phyloP scores from a whole-genome alignment of 2,113 vertebrate species.

The Brachypteracias leptosomus region DNA sequence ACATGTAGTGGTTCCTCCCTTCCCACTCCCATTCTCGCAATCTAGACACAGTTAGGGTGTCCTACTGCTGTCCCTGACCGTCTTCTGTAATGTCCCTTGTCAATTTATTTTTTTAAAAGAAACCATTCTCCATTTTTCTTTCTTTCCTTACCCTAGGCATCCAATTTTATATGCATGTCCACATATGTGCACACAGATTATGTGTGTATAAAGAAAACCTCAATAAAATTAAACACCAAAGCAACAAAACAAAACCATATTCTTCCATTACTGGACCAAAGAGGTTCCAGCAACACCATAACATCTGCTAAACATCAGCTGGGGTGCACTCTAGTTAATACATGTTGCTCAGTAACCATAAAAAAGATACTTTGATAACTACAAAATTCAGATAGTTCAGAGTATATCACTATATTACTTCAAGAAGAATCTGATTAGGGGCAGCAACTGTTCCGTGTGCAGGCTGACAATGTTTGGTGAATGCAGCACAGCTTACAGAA shows the following conservation, averaged over 20 bases:
- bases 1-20: neutral
- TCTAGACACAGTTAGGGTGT: neutral
- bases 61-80: neutral
- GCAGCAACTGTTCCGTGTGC: neutral
- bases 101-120: neutral
- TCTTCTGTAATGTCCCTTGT: neutral
- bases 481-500: rapidly evolving
- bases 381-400: slow-evolving; percentile 50
- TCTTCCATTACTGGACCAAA: slow-evolving; percentile 59
- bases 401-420: slow-evolving; percentile 5
- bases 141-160: neutral
- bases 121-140: slow-evolving; percentile 6
- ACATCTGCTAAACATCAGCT: slow-evolving; percentile 67
- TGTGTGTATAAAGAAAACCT: slow-evolving; percentile 56
- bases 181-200: slow-evolving; percentile 53
- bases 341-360: slow-evolving; percentile 53
- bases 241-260: slow-evolving; percentile 68
- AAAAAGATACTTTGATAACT: slow-evolving; percentile 62
- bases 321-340: slow-evolving; percentile 43
- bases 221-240: slow-evolving; percentile 68
- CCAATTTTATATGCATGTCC: slow-evolving; percentile 60
- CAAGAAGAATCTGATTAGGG: neutral
- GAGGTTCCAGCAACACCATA: slow-evolving; percentile 36
- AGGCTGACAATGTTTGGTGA: neutral
- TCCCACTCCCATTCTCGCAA: neutral